phyloP scores from a whole-genome alignment of 2,113 vertebrate genomes.

The Brachyistius frenatus region DNA sequence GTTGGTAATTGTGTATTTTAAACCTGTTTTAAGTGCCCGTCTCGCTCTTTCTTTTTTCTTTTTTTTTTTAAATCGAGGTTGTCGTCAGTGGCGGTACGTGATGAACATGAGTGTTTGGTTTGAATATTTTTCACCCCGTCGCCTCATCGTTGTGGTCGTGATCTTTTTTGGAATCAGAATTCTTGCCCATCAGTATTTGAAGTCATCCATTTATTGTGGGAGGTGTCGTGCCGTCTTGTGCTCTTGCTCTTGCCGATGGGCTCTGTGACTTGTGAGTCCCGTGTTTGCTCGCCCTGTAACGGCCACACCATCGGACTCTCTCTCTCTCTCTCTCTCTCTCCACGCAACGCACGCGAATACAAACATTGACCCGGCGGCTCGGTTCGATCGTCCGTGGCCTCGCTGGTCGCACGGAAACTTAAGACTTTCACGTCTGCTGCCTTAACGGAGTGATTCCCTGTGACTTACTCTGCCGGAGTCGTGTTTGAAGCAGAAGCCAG shows the following conservation, averaged over 20 bases:
- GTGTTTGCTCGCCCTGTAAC: slow-evolving; percentile 8
- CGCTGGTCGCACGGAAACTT: too few relatives aligned
- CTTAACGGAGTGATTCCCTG: neutral
- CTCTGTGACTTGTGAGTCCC: slow-evolving; percentile 16
- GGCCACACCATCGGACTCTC: neutral
- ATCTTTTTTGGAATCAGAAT: slow-evolving; percentile 76
- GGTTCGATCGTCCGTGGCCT: too few relatives aligned
- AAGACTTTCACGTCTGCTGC: slow-evolving; percentile 1
- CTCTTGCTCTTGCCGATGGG: slow-evolving; percentile 17
- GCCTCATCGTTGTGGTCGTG: neutral
- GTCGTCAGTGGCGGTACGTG: slow-evolving; percentile 32
- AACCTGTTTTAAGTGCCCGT: slow-evolving; percentile 37
- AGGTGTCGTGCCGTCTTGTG: neutral
- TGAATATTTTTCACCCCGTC: neutral
- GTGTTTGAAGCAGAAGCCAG: neutral
- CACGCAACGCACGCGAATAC: neutral
- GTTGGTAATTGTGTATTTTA: neutral
- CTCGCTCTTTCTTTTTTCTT: neutral
- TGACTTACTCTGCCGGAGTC: neutral
- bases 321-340: too few relatives aligned
- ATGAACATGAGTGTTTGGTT: slow-evolving; percentile 12
- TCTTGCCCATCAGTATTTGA: slow-evolving; percentile 48
- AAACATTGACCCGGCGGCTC: too few relatives aligned
- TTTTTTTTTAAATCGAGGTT: neutral
- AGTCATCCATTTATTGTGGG: slow-evolving; percentile 13